Evolutionary conservation across 2,888 invertebrate genomes (phyloP).

Genomic region (Acholoe squamosa): DNA sequence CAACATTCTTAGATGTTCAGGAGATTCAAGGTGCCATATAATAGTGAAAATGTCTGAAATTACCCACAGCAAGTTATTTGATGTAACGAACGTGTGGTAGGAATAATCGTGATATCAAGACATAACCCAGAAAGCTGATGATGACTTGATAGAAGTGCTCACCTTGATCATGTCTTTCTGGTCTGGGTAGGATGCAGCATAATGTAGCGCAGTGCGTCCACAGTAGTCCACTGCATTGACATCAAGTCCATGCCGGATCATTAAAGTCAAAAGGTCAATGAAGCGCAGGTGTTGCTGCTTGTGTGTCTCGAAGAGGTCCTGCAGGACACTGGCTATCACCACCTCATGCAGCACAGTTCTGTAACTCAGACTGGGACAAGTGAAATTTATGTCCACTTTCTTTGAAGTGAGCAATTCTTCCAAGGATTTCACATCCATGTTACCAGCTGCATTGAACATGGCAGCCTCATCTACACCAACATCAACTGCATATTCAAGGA

Average conservation of each 20-base stretch:
- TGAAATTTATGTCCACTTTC: slow-evolving; percentile 52
- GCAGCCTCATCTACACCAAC: slow-evolving; percentile 46
- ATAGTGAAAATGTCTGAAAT: too few species aligned
- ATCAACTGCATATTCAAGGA: slow-evolving; percentile 24
- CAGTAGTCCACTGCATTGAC: slow-evolving; percentile 58
- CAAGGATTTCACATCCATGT: slow-evolving; percentile 51
- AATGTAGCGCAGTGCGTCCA: slow-evolving; percentile 57
- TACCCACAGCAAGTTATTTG: too few species aligned
- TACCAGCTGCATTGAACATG: slow-evolving; percentile 55
- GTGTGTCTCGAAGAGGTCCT: slow-evolving; percentile 54
- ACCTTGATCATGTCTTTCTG: slow-evolving; percentile 71
- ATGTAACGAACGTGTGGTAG: too few species aligned
- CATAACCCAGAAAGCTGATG: too few species aligned
- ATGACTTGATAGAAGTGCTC: too few species aligned
- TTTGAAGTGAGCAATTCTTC: background rate
- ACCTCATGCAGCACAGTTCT: slow-evolving; percentile 59
- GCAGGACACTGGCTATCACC: slow-evolving; percentile 41
- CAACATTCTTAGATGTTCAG: too few species aligned
- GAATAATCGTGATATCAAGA: too few species aligned
- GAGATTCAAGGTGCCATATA: too few species aligned
- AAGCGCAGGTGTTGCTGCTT: slow-evolving; percentile 45
- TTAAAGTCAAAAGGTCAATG: slow-evolving; percentile 58
- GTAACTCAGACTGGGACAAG: slow-evolving; percentile 5
- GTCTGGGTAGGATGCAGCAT: slow-evolving; percentile 44
- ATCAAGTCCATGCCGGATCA: slow-evolving; percentile 60